Percentiles rank a stretch among this genome's conserved stretches.
phyloP scores from a whole-genome alignment of 2,797 vertebrate genomes.

The Acrossocheilus fasciatus region DNA sequence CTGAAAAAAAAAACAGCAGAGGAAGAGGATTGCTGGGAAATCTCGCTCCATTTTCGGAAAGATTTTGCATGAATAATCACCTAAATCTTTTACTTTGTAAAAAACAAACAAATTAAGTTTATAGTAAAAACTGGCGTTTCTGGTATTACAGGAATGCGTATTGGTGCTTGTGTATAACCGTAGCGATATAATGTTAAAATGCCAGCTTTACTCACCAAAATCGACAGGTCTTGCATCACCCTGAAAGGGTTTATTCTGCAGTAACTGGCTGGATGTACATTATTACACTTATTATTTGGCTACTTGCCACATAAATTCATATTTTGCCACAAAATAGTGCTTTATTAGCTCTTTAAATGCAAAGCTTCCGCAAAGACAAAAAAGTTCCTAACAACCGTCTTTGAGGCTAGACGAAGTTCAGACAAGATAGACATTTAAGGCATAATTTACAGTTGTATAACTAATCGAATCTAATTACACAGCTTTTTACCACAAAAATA shows the following conservation, averaged over 20 bases:
- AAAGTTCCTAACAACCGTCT: background rate
- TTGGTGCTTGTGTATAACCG: background rate
- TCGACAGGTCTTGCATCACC: no score
- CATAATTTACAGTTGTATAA: background rate
- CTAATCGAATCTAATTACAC: no score
- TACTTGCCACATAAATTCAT: background rate
- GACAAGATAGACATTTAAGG: background rate
- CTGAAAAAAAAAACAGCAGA: background rate
- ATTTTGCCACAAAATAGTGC: background rate
- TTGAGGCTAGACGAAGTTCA: background rate
- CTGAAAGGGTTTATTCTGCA: background rate
- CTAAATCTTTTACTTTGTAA: background rate
- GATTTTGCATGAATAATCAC: background rate
- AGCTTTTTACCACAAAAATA: background rate
- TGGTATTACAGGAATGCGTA: background rate
- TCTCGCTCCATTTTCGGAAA: background rate
- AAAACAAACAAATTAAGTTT: no score
- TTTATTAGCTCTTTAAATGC: no score
- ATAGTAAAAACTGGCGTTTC: background rate
- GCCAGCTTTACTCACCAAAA: no score
- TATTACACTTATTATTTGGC: background rate
- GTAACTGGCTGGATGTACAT: background rate
- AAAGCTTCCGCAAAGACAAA: no score
- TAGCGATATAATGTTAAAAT: background rate
- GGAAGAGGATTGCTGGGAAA: background rate